Conservation (phyloP, 2,797 vertebrate species). For the Lutra lutra region DNA sequence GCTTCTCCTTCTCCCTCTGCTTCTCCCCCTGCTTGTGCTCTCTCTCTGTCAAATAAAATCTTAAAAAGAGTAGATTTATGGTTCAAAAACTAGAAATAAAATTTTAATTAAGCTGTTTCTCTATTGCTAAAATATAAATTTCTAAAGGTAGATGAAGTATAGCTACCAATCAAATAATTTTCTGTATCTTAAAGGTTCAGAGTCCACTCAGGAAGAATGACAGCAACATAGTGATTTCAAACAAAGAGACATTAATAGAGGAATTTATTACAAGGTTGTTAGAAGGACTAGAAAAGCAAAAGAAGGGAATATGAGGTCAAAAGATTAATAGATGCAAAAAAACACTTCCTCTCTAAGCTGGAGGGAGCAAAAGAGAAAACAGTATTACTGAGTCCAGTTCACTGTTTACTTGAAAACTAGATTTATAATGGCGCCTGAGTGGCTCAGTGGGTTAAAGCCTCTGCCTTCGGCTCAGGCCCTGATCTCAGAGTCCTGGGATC, state of each 20-base stretch:
- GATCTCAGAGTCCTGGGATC: no score
- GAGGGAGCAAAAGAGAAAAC: background rate
- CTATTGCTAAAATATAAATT: background rate
- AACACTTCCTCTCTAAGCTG: background rate
- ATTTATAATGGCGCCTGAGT: background rate
- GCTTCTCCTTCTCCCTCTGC: no score
- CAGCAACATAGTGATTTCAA: background rate
- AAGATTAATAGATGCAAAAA: background rate
- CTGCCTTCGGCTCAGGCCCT: no score
- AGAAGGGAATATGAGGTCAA: background rate
- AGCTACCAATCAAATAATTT: background rate
- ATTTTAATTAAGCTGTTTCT: background rate
- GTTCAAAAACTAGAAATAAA: background rate
- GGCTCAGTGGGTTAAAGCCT: no score
- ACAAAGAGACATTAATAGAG: background rate
- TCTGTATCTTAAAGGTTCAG: background rate
- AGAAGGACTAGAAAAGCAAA: background rate
- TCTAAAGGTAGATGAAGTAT: background rate
- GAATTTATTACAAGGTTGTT: background rate
- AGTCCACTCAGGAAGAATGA: background rate
- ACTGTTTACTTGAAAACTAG: background rate
- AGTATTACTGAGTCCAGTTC: background rate
- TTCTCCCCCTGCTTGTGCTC: no score
- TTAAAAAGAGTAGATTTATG: no score
- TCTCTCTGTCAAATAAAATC: no score